These are phyloP conservation scores for Harpalus rubripes DNA, from an alignment of 2,888 invertebrate genomes.

Conservation along the genomic window DNA sequence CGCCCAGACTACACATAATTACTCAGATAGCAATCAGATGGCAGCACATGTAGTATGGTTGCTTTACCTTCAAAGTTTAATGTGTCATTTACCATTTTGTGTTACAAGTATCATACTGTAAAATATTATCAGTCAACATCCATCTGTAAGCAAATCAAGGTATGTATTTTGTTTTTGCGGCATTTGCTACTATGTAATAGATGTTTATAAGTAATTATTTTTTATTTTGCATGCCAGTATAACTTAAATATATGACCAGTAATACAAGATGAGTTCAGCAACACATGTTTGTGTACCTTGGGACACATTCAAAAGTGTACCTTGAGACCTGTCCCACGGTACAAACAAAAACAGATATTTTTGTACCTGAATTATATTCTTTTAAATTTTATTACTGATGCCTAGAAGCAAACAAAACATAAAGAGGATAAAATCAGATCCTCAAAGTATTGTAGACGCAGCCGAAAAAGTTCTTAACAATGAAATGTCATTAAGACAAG, in stretches of 20 bases:
- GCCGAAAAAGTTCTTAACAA: slow-evolving; percentile 23
- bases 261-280: not conserved
- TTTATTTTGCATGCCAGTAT: slow-evolving; percentile 16
- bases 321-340: not conserved
- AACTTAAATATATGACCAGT: slow-evolving; percentile 28
- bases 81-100: not conserved
- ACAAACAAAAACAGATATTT: slow-evolving; percentile 13
- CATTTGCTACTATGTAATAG: slow-evolving; percentile 4
- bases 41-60: not conserved
- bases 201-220: slow-evolving; percentile 17
- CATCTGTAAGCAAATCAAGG: slow-evolving; percentile 12
- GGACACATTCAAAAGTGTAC: slow-evolving; percentile 5
- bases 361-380: slow-evolving; percentile 9
- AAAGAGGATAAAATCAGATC: slow-evolving; percentile 30
- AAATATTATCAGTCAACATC: slow-evolving; percentile 34
- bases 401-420: slow-evolving; percentile 28
- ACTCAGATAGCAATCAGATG: not conserved
- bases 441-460: slow-evolving; percentile 9
- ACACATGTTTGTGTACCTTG: slow-evolving; percentile 28
- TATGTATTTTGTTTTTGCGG: slow-evolving; percentile 6
- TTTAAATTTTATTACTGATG: slow-evolving; percentile 18
- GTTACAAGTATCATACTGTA: slow-evolving; percentile 12
- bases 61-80: not conserved
- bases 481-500: slow-evolving; percentile 26
- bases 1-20: not conserved